A percentile compares a stretch with the other conserved stretches of the same genome.
These are phyloP conservation scores for Acomys russatus DNA, from an alignment of 2,797 vertebrate genomes.

Conservation along the genomic window DNA sequence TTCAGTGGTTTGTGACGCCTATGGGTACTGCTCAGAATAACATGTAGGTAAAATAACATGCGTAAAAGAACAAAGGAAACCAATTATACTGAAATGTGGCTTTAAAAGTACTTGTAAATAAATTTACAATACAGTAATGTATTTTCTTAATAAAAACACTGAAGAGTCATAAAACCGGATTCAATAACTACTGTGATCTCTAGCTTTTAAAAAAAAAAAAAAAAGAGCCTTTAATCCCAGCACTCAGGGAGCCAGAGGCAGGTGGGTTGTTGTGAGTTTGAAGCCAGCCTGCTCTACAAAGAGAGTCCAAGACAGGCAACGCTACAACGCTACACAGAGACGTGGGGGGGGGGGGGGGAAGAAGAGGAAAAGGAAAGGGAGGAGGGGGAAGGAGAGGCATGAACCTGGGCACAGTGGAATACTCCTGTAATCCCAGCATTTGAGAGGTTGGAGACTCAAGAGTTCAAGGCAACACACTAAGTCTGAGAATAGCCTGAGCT, in stretches of 20 bases:
- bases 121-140: neutral
- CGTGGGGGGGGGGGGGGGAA: no score
- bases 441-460: neutral
- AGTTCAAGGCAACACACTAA: neutral
- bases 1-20: neutral
- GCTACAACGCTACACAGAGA: no score
- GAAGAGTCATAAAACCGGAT: neutral
- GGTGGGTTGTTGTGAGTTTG: no score
- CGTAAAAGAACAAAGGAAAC: constrained; percentile 29
- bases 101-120: constrained; percentile 13
- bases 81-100: constrained; percentile 14
- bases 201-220: neutral
- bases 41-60: constrained; percentile 22
- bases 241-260: no score
- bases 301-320: no score
- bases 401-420: neutral
- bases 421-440: neutral
- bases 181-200: neutral
- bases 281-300: no score
- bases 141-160: constrained; percentile 37
- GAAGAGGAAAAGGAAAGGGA: no score
- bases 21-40: neutral
- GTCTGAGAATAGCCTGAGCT: neutral
- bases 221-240: neutral
- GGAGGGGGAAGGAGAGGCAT: no score